Base-by-base conservation (phyloP, 2,113 vertebrate genomes). In the Gymnocephalus cernua region DNA sequence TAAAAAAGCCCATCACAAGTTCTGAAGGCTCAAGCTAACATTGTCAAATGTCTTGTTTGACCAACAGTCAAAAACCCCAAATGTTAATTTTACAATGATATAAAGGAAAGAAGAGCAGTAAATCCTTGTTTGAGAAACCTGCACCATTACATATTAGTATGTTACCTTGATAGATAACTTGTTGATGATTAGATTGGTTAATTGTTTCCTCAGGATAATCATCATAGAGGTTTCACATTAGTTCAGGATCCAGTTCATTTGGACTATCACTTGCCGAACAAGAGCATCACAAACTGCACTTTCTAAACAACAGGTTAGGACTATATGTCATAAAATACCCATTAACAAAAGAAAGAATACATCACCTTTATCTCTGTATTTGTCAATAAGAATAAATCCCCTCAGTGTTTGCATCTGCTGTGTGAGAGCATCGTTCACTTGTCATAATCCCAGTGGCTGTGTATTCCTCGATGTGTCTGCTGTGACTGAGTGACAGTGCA, bases 401-500 rank as follows among this genome's bases (percentile, higher is more conserved):
- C 32, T 81, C 82, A 62, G 65, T 38, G 23, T 57, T 50, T 29
- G 68, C n/a, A 21, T 78, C 70, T n/a, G 50, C 13, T n/a, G 23
- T 66, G 38, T 19, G 12, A 58, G 63, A 75, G 62, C 41, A 67
- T 1, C 76, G 79, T 50, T 82, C 50, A 64, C 5, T 21, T 57
- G 74, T 85, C 59, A 89, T 92, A 92, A 89, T 93, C 92, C 93
- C 75, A 59, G 58, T 4, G 80, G 76, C 69, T 79, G 78, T 38
- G 87, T 87, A 83, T 69, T 91, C 90, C 89, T 82, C 77, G 27
- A 38, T 44, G 70, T 32, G 64, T 86, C 78, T 76, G 75, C 66
- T 70, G 65, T 70, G 81, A 90, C 88, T 91, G 90, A 92, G 58
- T 92, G 87, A 91, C 90, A 90, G 90, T 57, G 79, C 50, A 78